phyloP scores from a whole-genome alignment of 2,113 vertebrate genomes.

The Chlamydotis undulata region DNA sequence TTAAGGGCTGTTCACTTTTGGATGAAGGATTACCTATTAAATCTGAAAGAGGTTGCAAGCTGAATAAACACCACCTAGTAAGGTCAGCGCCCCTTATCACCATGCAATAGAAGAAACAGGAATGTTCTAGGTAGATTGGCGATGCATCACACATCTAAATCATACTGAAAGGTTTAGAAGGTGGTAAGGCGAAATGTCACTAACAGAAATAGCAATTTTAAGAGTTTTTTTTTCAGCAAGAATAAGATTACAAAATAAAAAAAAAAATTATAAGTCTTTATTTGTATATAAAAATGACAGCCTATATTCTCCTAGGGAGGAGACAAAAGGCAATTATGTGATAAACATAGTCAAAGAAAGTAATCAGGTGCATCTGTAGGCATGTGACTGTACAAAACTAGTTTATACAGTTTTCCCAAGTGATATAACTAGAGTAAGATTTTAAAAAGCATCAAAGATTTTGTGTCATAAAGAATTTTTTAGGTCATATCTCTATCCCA shows the following conservation, averaged over 20 bases:
- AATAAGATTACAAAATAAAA: background rate
- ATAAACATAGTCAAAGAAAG: background rate
- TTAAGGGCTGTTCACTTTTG: conserved; percentile 43
- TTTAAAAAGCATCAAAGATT: background rate
- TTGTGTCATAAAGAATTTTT: background rate
- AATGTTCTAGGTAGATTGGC: background rate
- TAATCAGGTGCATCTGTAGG: background rate
- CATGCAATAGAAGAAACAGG: background rate
- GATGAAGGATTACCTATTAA: conserved; percentile 56
- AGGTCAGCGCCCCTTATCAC: conserved; percentile 24
- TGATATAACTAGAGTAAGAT: background rate
- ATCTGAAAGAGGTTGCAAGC: conserved; percentile 42
- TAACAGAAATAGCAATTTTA: background rate
- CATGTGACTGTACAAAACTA: background rate
- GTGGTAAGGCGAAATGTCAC: background rate
- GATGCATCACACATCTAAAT: background rate
- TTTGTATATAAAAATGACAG: background rate
- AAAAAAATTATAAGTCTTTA: background rate
- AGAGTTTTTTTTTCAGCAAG: background rate
- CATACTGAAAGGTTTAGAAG: background rate
- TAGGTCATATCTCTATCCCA: background rate
- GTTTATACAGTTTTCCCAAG: background rate
- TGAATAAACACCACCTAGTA: conserved; percentile 47
- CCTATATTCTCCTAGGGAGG: background rate
- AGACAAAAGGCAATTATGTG: background rate